Base-by-base conservation (phyloP, 1,140 invertebrate species). In the Trichonephila inaurata region DNA sequence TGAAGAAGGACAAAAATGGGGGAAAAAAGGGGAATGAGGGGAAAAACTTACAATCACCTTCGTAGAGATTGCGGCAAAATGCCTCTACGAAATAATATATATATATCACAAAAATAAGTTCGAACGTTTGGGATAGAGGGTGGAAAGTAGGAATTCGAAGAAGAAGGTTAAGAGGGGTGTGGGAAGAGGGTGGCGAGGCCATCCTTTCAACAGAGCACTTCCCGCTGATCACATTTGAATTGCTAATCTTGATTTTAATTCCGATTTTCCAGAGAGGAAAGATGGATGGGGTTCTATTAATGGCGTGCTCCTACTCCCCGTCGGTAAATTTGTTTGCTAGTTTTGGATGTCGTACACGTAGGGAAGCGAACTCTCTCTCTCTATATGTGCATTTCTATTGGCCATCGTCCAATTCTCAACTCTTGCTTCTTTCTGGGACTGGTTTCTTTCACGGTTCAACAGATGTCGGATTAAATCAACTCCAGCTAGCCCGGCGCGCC, bases 191-290 rank as follows among this genome's bases (percentile, higher is more conserved):
- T 28, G 60, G 8, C 40, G 62, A 21, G n/a, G 90, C 90, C n/a
- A 92, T 83, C 77, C 66, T 92, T 92, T 92, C 90, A 92, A 66
- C 90, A 92, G 90, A 85, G 90, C 90, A 92, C 90, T 92, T 92
- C 77, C 62, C 90, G 14, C 33, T 92, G 90, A 92, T 92, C 90
- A 92, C 90, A 92, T 92, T 92, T 92, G 90, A 92, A 92, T 92
- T 92, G 90, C 90, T 92, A 92, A 92, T 92, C 90, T 92, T 58
- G 77, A 81, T 92, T 92, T 92, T 92, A 92, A 92, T 92, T 92
- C 90, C 90, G 90, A 92, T 92, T 92, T 92, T 92, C 81, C 60
- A 91, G 86, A 66, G 61, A 19, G 61, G 33, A 40, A 66, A 92
- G 90, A 92, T 92, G 90, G 90, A 92, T 85, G 90, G 66, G 90